These are phyloP conservation scores for Parotocinclus haroldoi DNA, from an alignment of 2,797 vertebrate species.

Conservation along the genomic window DNA sequence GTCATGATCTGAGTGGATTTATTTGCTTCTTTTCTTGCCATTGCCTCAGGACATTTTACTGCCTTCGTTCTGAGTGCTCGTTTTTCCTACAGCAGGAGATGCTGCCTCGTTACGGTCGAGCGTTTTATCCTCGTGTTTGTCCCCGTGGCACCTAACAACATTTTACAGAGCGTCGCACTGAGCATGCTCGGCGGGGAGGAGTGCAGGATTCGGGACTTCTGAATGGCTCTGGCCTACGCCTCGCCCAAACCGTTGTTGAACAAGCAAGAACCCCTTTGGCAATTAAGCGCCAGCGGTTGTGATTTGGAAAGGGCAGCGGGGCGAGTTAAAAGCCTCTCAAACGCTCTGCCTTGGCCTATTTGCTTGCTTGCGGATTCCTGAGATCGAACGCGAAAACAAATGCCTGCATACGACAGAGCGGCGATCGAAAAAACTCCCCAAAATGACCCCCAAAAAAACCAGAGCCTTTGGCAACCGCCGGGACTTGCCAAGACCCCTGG, in stretches of 20 bases:
- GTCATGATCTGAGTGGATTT: slow-evolving; percentile 51
- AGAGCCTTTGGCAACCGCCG: slow-evolving; percentile 55
- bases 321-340: slow-evolving; percentile 25
- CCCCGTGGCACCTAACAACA: slow-evolving; percentile 63
- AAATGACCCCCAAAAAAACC: slow-evolving; percentile 50
- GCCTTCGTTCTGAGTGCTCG: slow-evolving; percentile 38
- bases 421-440: not conserved
- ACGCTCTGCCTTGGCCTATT: slow-evolving; percentile 17
- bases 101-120: slow-evolving; percentile 58
- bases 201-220: slow-evolving; percentile 54
- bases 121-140: slow-evolving; percentile 58
- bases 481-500: slow-evolving; percentile 53
- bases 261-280: slow-evolving; percentile 70
- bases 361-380: slow-evolving; percentile 54
- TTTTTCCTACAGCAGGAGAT: slow-evolving; percentile 28
- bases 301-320: slow-evolving; percentile 54
- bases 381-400: slow-evolving; percentile 12
- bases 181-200: slow-evolving; percentile 53
- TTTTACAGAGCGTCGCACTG: slow-evolving; percentile 58
- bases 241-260: slow-evolving; percentile 72
- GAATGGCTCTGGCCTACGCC: slow-evolving; percentile 51
- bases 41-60: slow-evolving; percentile 52
- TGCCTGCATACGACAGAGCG: too few species aligned
- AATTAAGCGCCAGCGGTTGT: slow-evolving; percentile 67
- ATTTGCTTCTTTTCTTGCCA: slow-evolving; percentile 60